Base-by-base conservation (phyloP, 92 coral and sea anemone genomes). In the Epizoanthus illoricatus region DNA sequence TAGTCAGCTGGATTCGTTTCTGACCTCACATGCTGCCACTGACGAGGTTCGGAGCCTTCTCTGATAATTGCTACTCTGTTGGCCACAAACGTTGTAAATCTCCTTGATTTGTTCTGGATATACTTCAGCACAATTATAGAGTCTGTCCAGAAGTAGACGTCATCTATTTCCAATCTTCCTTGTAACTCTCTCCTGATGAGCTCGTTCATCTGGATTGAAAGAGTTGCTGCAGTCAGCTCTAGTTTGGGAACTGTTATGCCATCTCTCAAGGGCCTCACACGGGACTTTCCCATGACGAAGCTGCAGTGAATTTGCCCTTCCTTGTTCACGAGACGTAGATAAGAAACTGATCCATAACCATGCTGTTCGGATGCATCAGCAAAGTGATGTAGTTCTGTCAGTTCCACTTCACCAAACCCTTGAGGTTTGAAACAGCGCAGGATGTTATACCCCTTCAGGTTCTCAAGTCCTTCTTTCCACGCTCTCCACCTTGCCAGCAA, bases 321-420 rank as follows among this genome's bases (percentile, higher is more conserved):
- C 4, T 76, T 62, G 73, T 82, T 88, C 18, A 78, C 76, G 7
- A 86, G 66, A 33, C 92, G 87, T 58, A 91, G 59, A 71, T 91
- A 88, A 7, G 91, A 91, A 18, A 67, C 94, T 73, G 90, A 79
- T 54, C 89, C 91, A 75, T 76, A 91, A 42, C 90, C 94, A 62
- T 90, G 91, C 73, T 85, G 91, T 81, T 87, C 85, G 7, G 91
- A 85, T 0, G 89, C 86, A 59, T 86, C 85, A 1, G 89, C 39
- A 43, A 85, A 80, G 66, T 86, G 89, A 56, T 65, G 83, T 49
- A 84, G n/a, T 74, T 86, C 87, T 13, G 84, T 63, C 0, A 39
- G 43, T 40, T 19, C 63, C 3, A 69, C 84, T 40, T 28, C 40
- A 6, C 89, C 92, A 54, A 85, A 86, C 5, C 79, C 85, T 62